Evolutionary conservation across 1,140 invertebrate species (phyloP).

Genomic region (Akabosia matsudoensis): DNA sequence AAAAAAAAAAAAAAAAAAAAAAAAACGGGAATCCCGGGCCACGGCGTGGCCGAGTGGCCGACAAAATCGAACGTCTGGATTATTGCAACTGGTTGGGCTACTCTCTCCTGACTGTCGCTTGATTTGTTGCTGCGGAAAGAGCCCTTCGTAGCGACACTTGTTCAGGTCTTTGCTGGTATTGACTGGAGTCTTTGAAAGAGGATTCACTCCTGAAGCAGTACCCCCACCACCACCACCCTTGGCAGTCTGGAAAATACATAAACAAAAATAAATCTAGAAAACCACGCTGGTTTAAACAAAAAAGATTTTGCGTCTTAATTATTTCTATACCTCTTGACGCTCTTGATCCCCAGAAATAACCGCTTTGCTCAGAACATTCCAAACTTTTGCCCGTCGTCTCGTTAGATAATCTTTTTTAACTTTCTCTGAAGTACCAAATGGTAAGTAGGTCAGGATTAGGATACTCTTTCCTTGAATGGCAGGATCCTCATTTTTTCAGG

Average conservation of each 20-base stretch:
- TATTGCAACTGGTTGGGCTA: too few species aligned
- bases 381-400: neutral
- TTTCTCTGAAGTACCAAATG: conserved; percentile 29
- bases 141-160: too few species aligned
- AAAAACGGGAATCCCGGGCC: too few species aligned
- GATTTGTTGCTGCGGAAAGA: too few species aligned
- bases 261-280: neutral
- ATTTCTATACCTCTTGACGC: neutral
- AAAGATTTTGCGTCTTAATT: neutral
- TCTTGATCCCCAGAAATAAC: neutral
- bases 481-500: conserved; percentile 60
- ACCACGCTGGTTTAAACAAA: neutral
- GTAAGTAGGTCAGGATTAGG: conserved; percentile 33
- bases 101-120: too few species aligned
- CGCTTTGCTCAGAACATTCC: neutral
- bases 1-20: too few species aligned
- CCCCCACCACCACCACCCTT: too few species aligned
- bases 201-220: too few species aligned
- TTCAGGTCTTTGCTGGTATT: too few species aligned
- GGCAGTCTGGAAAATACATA: neutral
- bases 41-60: too few species aligned
- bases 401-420: conserved; percentile 22
- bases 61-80: too few species aligned
- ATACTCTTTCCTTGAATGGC: conserved; percentile 29
- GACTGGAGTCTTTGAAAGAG: too few species aligned